Percentiles rank a stretch among this genome's conserved stretches.
phyloP scores from a whole-genome alignment of 2,888 invertebrate species.

The Tanypteryx hageni region DNA sequence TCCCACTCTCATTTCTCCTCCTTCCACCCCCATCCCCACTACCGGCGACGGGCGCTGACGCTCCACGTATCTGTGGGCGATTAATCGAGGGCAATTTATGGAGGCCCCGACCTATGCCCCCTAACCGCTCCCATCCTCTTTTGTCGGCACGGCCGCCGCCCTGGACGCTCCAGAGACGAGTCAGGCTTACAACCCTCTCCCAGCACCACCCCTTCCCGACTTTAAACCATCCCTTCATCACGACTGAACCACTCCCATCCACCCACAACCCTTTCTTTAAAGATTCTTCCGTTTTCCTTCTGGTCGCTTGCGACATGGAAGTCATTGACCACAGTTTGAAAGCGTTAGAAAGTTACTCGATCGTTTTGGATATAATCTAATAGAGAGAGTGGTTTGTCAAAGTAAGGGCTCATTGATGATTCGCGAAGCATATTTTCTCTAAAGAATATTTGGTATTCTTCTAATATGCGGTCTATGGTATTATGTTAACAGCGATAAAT shows the following conservation, averaged over 20 bases:
- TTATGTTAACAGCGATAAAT: no score
- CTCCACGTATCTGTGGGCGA: conserved; percentile 16
- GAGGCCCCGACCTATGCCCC: conserved; percentile 49
- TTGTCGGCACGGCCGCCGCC: conserved; percentile 7
- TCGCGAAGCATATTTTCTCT: no score
- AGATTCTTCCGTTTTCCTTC: neutral
- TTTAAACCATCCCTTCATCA: neutral
- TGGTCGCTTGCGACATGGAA: neutral
- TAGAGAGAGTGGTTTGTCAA: no score
- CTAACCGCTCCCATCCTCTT: neutral
- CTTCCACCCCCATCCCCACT: no score
- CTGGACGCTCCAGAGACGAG: neutral
- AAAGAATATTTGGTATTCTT: no score
- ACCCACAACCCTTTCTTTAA: neutral
- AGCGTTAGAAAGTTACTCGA: no score
- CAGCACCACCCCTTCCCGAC: neutral
- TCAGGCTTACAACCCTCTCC: neutral
- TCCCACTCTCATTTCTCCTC: no score
- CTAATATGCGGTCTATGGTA: no score
- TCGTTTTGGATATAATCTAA: no score
- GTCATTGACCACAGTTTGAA: no score
- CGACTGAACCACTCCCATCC: neutral
- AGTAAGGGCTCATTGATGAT: no score
- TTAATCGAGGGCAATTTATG: conserved; percentile 60
- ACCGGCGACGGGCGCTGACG: no score